Base-by-base conservation (phyloP, 2,113 vertebrate species). In the Tinamus guttatus region DNA sequence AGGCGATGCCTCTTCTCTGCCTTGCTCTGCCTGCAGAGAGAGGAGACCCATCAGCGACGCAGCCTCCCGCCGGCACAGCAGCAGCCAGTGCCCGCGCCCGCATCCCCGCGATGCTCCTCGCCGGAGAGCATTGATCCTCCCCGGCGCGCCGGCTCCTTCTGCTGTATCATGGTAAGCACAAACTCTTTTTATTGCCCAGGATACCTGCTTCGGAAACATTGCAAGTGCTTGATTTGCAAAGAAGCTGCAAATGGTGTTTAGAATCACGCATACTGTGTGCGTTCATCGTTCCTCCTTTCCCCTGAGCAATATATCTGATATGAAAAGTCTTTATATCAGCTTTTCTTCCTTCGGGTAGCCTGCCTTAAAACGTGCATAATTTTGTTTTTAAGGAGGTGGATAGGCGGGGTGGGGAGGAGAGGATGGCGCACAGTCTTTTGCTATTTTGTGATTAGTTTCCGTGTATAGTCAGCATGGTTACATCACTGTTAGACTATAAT, bases 61-160 rank as follows among this genome's bases (percentile, higher is more conserved):
- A 90, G 77, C 74, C 90, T 96, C 92, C 88, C 91, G 76, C 64
- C 88, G 67, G 82, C 21, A 9, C 64, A 82, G 90, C 52, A 51
- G 64, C 91, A 91, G 87, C 69, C 20, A 4, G 43, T 56, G 94
- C 87, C 60, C 68, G 52, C 69, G 65, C 75, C 45, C 74, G 68
- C 64, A 49, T 64, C 91, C 45, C 38, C 54, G n/a, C 10, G 9
- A 56, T 80, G 78, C 30, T 19, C 49, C n/a, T 17, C 45, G 75
- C 38, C 63, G 73, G 54, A 94, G 89, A 63, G 49, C 27, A 69
- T 81, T 21, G 36, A 71, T 81, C 52, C 56, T 64, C 69, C 69
- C 20, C 14, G 77, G 73, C 20, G 63, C n/a, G 0, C 40, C 56
- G 4, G 51, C 34, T 34, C 45, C 56, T 77, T 78, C 24, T 3